Base-by-base conservation (phyloP, 2,888 invertebrate species). In the Idaea biselata region DNA sequence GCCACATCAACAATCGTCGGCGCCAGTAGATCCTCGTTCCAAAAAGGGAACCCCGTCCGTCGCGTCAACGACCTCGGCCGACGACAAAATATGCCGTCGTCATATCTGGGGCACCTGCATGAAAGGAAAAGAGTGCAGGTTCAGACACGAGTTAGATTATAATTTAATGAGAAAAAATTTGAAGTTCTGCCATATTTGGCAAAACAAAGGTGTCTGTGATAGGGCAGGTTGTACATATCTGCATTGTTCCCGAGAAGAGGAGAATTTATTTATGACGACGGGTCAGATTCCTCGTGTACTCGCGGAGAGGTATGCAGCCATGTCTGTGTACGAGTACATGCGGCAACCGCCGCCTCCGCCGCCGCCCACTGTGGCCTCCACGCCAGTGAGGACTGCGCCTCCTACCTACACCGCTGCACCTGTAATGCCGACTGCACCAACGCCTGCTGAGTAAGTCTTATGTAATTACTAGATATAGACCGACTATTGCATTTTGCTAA, bases 101-200 rank as follows among this genome's bases (percentile, higher is more conserved):
- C 90, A 77, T 65, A 77, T 89, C 3, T 88, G 90, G 89, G 91
- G 89, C 1, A 86, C 80, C 6, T 91, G 91, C 61, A 72, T 71
- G 1, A 88, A 87, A 73, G 79, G 81, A 14, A 55, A 77, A 0
- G 81, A 81, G 59, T 91, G 91, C 68, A 87, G 63, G 69, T 88
- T 79, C 67, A 75, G 82, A 0, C 89, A 90, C 62, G 84, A 85
- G 32, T 71, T 88, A 17, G 82, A 86, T n/a, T 73, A 82, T 8
- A 82, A 86, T 6, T 81, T 78, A 32, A 88, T 91, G 87, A 84
- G 83, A 78, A 74, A 77, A 1, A 84, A 84, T 14, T 67, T 91
- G 3, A 82, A 81, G 61, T 91, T 91, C 65, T 91, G 91, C 60
- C 89, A 89, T 73, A 86, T 91, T 63, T 84, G 76, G 67, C 91